Evolutionary conservation across 2,797 vertebrate species (phyloP).

Genomic region (Notoglanidium macrostoma): DNA sequence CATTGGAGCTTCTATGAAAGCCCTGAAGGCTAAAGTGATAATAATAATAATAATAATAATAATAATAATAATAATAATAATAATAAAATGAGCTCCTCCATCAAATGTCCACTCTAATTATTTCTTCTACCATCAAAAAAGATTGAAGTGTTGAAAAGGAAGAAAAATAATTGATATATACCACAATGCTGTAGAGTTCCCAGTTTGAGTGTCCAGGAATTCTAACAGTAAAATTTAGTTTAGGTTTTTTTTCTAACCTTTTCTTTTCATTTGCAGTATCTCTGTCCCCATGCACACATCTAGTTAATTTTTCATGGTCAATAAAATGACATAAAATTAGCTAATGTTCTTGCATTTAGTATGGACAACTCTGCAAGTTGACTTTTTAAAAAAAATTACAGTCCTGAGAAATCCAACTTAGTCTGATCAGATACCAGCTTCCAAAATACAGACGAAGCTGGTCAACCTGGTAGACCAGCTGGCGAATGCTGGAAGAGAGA

Average conservation of each 20-base stretch:
- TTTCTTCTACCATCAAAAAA: not conserved
- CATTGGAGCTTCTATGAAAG: not conserved
- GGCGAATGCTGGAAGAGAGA: not conserved
- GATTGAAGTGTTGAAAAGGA: not conserved
- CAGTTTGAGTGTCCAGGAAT: not conserved
- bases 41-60: not conserved
- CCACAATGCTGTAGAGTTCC: not conserved
- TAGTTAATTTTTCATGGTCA: not conserved
- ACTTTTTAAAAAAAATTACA: not conserved
- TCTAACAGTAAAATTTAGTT: no score
- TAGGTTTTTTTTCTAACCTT: not conserved
- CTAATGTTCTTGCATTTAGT: not conserved
- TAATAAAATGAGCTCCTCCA: not conserved
- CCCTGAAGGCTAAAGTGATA: not conserved
- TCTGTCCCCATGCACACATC: not conserved
- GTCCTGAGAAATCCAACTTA: not conserved
- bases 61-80: not conserved
- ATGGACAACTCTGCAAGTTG: not conserved
- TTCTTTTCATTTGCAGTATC: not conserved
- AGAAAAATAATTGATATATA: not conserved
- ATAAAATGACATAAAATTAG: not conserved
- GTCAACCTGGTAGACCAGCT: not conserved
- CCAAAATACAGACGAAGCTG: not conserved
- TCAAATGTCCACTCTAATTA: not conserved
- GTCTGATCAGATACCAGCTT: not conserved